These are phyloP conservation scores for Octomys mimax DNA, from an alignment of 2,797 vertebrate species.

Conservation along the genomic window DNA sequence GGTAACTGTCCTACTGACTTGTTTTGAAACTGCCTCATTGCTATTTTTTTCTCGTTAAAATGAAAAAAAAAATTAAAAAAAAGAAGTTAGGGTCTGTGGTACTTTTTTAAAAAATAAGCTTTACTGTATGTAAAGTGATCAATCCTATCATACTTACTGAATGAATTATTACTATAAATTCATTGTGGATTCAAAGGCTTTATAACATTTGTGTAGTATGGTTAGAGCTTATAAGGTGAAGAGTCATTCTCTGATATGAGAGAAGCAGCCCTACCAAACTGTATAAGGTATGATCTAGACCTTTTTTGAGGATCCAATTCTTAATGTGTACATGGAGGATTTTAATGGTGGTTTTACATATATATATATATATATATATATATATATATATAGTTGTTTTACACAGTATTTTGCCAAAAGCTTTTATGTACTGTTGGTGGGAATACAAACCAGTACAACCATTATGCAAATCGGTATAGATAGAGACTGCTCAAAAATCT, in stretches of 20 bases:
- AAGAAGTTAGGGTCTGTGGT: no score
- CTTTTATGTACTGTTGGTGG: no score
- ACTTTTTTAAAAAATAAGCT: background rate
- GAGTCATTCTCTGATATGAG: background rate
- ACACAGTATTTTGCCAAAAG: background rate
- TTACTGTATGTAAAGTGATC: constrained; percentile 14
- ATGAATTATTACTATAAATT: constrained; percentile 56
- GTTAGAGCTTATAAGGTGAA: constrained; percentile 2
- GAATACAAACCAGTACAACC: no score
- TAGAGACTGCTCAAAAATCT: no score
- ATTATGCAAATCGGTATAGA: no score
- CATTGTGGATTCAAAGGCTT: background rate
- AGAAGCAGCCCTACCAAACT: background rate
- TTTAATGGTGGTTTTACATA: constrained; percentile 11
- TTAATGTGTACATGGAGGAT: no score
- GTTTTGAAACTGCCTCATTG: no score
- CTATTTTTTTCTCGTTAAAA: no score
- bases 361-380: background rate
- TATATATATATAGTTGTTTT: background rate
- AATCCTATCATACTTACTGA: background rate
- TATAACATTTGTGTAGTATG: background rate
- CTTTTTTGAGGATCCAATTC: background rate
- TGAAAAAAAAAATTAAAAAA: no score
- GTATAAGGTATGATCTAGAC: background rate
- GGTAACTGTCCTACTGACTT: no score